Conservation (phyloP, 2,888 invertebrate genomes). For the Coenonympha arcania region DNA sequence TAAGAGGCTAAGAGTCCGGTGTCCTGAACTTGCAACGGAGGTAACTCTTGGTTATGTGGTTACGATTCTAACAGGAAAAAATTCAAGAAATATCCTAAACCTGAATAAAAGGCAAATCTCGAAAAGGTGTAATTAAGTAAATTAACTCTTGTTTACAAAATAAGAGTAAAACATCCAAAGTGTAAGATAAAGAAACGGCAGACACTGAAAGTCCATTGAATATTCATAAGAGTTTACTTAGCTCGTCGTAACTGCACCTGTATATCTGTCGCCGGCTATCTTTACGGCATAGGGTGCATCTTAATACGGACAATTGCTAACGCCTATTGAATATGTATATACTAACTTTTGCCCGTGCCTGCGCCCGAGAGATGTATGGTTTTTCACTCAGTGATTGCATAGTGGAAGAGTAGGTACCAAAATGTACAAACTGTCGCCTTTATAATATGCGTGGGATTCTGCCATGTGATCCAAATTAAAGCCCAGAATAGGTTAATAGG, state of each 20-base stretch:
- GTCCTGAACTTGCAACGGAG: too few relatives aligned
- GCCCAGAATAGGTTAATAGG: too few relatives aligned
- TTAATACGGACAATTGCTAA: constrained; percentile 34
- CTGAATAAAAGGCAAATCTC: not conserved
- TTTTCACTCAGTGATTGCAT: too few relatives aligned
- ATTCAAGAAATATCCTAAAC: not conserved
- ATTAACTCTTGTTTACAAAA: constrained; percentile 2
- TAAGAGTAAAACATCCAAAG: constrained; percentile 1
- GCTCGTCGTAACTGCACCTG: constrained; percentile 28
- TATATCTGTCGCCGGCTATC: constrained; percentile 35
- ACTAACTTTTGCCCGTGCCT: too few relatives aligned
- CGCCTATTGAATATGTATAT: constrained; percentile 14
- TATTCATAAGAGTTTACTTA: constrained; percentile 51
- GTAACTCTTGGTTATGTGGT: too few relatives aligned
- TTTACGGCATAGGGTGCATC: constrained; percentile 56
- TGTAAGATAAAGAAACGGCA: not conserved
- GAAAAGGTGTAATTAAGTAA: not conserved
- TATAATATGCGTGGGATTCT: too few relatives aligned
- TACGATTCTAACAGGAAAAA: not conserved
- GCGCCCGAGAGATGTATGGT: too few relatives aligned
- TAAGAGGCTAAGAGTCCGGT: too few relatives aligned
- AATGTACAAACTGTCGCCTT: too few relatives aligned
- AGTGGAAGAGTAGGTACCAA: too few relatives aligned
- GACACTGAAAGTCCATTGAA: constrained; percentile 31
- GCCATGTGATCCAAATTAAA: too few relatives aligned